Evolutionary conservation across 1,140 invertebrate species (phyloP), one percentile per base, ranked within the genome.

Genomic region (Aphidius ervi): DNA sequence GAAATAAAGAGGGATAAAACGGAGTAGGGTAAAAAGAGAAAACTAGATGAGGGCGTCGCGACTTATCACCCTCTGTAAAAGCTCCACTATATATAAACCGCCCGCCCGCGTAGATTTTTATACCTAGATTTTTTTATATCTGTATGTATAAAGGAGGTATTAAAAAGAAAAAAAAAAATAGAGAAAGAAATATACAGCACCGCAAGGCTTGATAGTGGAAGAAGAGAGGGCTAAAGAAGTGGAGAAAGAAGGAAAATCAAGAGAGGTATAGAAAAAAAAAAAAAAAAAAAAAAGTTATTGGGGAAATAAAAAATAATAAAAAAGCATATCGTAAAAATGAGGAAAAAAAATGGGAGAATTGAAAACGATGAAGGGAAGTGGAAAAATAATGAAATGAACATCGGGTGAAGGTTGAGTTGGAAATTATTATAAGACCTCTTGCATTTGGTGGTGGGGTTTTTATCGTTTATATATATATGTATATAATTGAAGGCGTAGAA

Each of bases 331-430:
- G 56, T 41, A 10, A 16, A 42, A 50, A 58, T 31, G 23, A 61
- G 47, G 39, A 58, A 60, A 65, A 64, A 59, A 56, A 46, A 62
- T 66, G 61, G 65, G 23, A 31, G 23, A 60, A 61, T 58, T 64
- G 47, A 63, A 55, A 52, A 58, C 59, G 65, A 65, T 63, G 56
- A 61, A 65, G 62, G 63, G 61, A 69, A 74, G 49, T 52, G 53
- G 53, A 75, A 77, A 77, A 78, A 78, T 78, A 77, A 79, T 77
- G 77, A 80, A 80, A 79, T 79, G 77, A 79, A 77, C 78, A 80
- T 80, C 76, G 72, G 65, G 58, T 56, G 67, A 45, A 67, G 64
- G 59, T 58, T 69, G 69, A 74, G 76, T 70, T 68, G 68, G 70
- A 72, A 77, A 79, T 80, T 80, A 77, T 80, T 78, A 78, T 78